A percentile compares a stretch with the other conserved stretches of the same genome.
These are phyloP conservation scores for Rhyacophila evoluta DNA, from an alignment of 2,888 invertebrate species.

Conservation along the genomic window DNA sequence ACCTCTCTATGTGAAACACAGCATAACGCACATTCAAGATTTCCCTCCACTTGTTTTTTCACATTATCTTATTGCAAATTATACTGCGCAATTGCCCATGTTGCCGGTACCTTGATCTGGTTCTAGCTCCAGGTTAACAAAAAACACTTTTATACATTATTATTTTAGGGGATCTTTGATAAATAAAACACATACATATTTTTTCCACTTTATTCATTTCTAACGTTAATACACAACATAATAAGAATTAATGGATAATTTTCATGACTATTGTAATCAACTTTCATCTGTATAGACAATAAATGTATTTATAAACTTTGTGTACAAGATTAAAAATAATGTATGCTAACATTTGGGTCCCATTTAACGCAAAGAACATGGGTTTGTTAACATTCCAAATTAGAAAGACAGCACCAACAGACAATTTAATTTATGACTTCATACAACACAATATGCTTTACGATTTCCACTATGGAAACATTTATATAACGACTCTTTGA, in stretches of 20 bases:
- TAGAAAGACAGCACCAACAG: not conserved
- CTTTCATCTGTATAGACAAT: constrained; percentile 29
- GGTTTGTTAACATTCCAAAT: not conserved
- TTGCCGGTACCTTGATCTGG: too few species aligned
- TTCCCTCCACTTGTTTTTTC: too few species aligned
- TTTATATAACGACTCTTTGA: constrained; percentile 32
- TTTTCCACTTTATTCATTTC: constrained; percentile 45
- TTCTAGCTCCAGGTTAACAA: too few species aligned
- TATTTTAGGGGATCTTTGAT: too few species aligned
- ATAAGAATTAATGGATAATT: constrained; percentile 37
- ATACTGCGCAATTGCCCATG: too few species aligned
- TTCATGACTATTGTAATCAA: constrained; percentile 23
- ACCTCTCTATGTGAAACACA: too few species aligned
- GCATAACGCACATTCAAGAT: too few species aligned
- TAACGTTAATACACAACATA: constrained; percentile 52
- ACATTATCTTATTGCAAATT: too few species aligned
- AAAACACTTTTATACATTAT: too few species aligned
- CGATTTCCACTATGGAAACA: constrained; percentile 24
- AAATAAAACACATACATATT: not conserved
- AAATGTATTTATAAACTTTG: constrained; percentile 5
- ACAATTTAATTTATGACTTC: constrained; percentile 20
- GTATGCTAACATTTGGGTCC: constrained; percentile 14
- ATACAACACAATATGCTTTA: not conserved
- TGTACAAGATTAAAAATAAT: constrained; percentile 25
- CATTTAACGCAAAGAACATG: not conserved